A percentile compares a stretch with the other conserved stretches of the same genome.
Conservation (phyloP, 2,888 invertebrate genomes). For the Drosophila crucigera region DNA sequence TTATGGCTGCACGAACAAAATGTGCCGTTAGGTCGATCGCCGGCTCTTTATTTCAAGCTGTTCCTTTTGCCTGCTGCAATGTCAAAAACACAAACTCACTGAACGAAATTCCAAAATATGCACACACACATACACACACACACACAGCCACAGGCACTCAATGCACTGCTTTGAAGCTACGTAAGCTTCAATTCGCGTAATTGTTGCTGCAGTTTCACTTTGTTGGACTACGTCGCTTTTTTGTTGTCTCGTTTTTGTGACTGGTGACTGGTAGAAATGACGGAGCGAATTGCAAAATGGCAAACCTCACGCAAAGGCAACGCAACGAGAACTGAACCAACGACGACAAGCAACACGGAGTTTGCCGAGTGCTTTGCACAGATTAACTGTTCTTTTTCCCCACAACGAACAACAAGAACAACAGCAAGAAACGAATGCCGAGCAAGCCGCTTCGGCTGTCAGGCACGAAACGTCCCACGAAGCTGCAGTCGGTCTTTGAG, state of each 20-base stretch:
- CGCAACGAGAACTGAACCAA: constrained; percentile 73
- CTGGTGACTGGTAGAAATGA: constrained; percentile 20
- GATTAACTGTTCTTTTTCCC: constrained; percentile 35
- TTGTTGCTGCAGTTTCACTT: constrained; percentile 41
- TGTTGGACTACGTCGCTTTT: constrained; percentile 22
- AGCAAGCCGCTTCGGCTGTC: constrained; percentile 14
- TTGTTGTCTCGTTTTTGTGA: constrained; percentile 22
- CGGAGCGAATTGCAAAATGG: constrained; percentile 18
- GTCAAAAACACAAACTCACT: constrained; percentile 56
- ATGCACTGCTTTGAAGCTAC: constrained; percentile 9
- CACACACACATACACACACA: constrained; percentile 38
- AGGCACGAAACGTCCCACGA: constrained; percentile 32
- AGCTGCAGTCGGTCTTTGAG: constrained; percentile 25
- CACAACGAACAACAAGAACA: constrained; percentile 8
- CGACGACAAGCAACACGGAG: constrained; percentile 16
- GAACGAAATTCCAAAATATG: constrained; percentile 36
- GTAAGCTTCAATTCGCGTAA: constrained; percentile 34
- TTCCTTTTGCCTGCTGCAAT: constrained; percentile 31
- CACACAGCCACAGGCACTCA: constrained; percentile 23
- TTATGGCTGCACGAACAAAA: constrained; percentile 53
- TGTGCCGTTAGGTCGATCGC: constrained; percentile 45
- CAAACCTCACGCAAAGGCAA: constrained; percentile 70
- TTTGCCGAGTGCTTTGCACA: constrained; percentile 45
- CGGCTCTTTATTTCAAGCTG: constrained; percentile 34
- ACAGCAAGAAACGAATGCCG: constrained; percentile 27